Percentiles rank a stretch among this genome's conserved stretches.
Evolutionary conservation across 2,113 vertebrate species (phyloP).

Genomic region (Indri indri): DNA sequence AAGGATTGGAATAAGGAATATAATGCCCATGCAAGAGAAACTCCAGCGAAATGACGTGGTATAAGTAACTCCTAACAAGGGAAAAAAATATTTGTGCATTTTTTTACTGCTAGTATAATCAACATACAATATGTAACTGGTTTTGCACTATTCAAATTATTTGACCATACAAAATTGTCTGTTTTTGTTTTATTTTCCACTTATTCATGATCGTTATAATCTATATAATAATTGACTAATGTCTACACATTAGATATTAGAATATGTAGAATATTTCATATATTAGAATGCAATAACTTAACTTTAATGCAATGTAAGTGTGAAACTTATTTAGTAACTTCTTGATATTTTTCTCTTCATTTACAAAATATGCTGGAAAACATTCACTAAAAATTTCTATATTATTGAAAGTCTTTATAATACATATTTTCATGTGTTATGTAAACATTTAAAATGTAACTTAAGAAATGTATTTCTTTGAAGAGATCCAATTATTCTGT

Average conservation of each 20-base stretch:
- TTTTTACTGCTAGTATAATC: not conserved
- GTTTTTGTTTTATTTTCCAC: not conserved
- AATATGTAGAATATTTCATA: not conserved
- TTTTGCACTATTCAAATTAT: not conserved
- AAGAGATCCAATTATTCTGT: not conserved
- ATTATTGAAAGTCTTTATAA: not conserved
- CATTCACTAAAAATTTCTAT: not conserved
- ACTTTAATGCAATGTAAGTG: not conserved
- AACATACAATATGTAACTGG: not conserved
- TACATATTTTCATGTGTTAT: not conserved
- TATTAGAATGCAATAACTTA: not conserved
- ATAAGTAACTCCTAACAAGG: not conserved
- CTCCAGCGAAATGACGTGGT: not conserved
- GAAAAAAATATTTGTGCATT: not conserved
- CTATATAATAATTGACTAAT: not conserved
- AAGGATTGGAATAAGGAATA: not conserved
- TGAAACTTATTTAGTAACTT: not conserved
- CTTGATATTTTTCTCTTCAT: not conserved
- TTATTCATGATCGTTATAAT: not conserved
- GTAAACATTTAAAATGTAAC: not conserved
- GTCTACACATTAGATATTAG: not conserved
- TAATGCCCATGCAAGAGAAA: not conserved
- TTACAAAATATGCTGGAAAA: not conserved
- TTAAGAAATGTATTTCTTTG: not conserved
- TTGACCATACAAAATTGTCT: not conserved